Evolutionary conservation across 2,113 vertebrate species (phyloP).

Genomic region (Mobula hypostoma): DNA sequence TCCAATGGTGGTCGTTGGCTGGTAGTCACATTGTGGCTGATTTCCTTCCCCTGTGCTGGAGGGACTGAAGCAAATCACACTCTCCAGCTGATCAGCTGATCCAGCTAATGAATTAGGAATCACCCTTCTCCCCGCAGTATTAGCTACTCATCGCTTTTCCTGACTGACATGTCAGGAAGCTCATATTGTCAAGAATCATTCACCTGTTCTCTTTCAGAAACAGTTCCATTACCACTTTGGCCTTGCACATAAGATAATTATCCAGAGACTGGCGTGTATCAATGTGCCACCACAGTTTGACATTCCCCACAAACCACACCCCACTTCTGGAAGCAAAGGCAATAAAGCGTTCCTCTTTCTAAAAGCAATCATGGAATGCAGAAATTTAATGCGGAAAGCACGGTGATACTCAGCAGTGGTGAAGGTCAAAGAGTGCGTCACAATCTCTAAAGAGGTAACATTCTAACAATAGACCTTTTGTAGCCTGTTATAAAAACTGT

Average conservation of each 20-base stretch:
- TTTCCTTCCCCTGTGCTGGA: not conserved
- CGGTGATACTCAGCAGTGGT: not conserved
- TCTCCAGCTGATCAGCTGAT: not conserved
- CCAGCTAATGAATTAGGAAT: not conserved
- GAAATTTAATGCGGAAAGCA: not conserved
- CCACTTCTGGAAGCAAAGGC: not conserved
- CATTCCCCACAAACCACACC: not conserved
- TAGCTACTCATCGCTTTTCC: not conserved
- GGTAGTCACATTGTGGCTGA: not conserved
- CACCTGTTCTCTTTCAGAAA: not conserved
- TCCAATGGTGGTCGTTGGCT: too few relatives aligned
- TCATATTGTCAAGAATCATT: not conserved
- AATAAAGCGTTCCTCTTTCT: too few relatives aligned
- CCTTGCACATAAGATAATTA: not conserved
- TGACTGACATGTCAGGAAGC: not conserved
- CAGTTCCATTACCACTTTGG: not conserved
- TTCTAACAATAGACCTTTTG: not conserved
- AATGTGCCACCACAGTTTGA: not conserved
- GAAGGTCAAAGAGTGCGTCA: not conserved
- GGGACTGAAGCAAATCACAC: not conserved
- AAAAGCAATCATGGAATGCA: not conserved
- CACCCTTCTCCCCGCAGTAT: not conserved
- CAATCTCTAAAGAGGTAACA: not conserved
- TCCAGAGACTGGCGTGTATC: not conserved
- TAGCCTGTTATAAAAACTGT: not conserved